Percentiles rank a stretch among this genome's conserved stretches.
These are phyloP conservation scores for Thymelicus lineola DNA, from an alignment of 2,888 invertebrate species.

Conservation along the genomic window DNA sequence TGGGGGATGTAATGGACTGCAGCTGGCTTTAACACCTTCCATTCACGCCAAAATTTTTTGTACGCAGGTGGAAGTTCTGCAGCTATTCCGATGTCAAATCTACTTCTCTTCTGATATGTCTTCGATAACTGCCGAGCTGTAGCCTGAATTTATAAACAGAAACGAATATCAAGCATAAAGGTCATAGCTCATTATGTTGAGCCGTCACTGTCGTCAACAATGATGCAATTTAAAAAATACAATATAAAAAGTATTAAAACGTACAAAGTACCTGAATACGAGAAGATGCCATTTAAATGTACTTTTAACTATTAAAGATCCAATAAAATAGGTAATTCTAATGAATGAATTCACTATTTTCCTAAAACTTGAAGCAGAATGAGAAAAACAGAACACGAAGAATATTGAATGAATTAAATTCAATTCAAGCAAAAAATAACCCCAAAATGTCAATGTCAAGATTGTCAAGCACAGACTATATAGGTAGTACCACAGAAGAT, in stretches of 20 bases:
- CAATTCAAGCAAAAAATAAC: too few relatives aligned
- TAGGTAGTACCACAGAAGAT: too few relatives aligned
- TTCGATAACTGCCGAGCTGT: constrained; percentile 77
- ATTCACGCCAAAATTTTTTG: constrained; percentile 94
- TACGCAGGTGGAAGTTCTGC: constrained; percentile 91
- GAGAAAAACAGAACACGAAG: neutral
- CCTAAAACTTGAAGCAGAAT: constrained; percentile 13
- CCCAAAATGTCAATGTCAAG: constrained; percentile 19
- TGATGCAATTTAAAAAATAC: constrained; percentile 58
- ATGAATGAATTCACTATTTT: constrained; percentile 19
- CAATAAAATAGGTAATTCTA: constrained; percentile 34
- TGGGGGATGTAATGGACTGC: constrained; percentile 90
- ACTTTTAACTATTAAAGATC: constrained; percentile 51
- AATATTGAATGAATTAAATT: neutral
- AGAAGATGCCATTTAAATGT: constrained; percentile 73
- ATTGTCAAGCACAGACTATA: too few relatives aligned
- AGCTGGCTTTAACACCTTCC: constrained; percentile 88
- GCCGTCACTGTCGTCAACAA: constrained; percentile 40
- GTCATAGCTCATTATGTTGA: constrained; percentile 49
- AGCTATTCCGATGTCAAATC: constrained; percentile 88
- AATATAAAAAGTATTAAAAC: constrained; percentile 40
- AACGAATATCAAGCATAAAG: constrained; percentile 50
- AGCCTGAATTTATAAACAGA: constrained; percentile 57
- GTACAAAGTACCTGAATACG: constrained; percentile 62
- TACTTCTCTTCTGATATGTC: constrained; percentile 78